Base-by-base conservation (phyloP, 53 echinoderm and acorn worm genomes). In the Echinometra lucunter region DNA sequence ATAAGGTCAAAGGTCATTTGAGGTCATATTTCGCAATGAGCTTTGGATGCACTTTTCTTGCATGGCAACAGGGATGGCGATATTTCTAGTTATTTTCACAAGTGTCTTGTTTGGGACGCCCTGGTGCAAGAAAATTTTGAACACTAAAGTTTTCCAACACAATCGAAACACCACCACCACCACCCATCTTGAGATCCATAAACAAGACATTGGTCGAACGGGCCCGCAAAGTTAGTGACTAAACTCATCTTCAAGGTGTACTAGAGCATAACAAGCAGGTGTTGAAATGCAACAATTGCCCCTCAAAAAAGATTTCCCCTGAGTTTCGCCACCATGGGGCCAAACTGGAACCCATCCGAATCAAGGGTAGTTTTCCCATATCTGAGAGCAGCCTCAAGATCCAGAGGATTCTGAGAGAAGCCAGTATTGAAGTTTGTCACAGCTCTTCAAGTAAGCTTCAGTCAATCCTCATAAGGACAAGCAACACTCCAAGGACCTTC, bases 371-470 rank as follows among this genome's bases (percentile, higher is more conserved):
- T 10, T 28, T 19, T 23, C 17, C 69, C 69, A 27, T 69, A 69
- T 23, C 69, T 69, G 28, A 19, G 69, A 23, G 28, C 25, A 23
- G 28, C 69, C 69, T 69, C 69, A 69, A 69, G 69, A 69, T 69
- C 69, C 69, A 69, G n/a, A 69, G 28, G 69, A 69, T 69, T 69
- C 25, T 69, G 69, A 69, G 25, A 69, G 69, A 69, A 69, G 69
- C 69, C 17, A n/a, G 69, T 11, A 8, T 5, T 69, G 69, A 69
- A 23, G 69, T 69, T 69, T 19, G 69, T 69, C 69, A 69, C 69
- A 69, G 69, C 28, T 69, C 69, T n/a, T 69, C 69, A 15, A 69
- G 9, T 19, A 69, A 69, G 25, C 69, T 69, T 69, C 69, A 69
- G 17, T 69, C 69, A 15, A 69, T 69, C 69, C 69, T 69, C 25